Base-by-base conservation (phyloP, 2,113 vertebrate species). In the Nyctereutes procyonoides region DNA sequence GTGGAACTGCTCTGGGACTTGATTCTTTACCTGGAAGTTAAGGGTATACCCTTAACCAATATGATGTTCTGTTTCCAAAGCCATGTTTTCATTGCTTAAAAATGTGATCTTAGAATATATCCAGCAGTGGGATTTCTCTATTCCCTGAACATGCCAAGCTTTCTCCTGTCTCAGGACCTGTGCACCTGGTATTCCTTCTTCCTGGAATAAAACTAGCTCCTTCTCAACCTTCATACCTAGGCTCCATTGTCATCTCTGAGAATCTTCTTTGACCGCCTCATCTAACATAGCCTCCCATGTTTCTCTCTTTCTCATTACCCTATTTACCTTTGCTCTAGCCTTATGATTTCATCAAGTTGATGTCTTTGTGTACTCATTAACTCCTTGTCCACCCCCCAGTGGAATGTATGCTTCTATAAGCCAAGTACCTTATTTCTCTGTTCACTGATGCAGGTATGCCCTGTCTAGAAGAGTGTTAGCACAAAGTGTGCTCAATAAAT, bases 21-120 rank as follows among this genome's bases (percentile, higher is more conserved):
- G 56, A 63, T n/a, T 77, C 22, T 73, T 92, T 53, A 67, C 60
- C 86, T 95, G 32, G 90, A 95, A 96, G 74, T 91, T 30, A 60
- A 90, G 67, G 20, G 0, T 43, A 8, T 71, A 51, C 53, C 28
- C 60, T 8, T 20, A 71, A 55, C 79, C 32, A 90, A 22, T 48
- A 3, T 53, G 28, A 90, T 58, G 19, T 63, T 9, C 38, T 35
- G 48, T 92, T 93, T 95, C 82, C 82, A 74, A 94, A 88, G 56
- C 10, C 77, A 53, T 35, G 8, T 48, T 92, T 95, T 92, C 74
- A 84, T 16, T 76, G 20, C 69, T 81, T 96, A 69, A 89, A 91
- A 93, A 83, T 69, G 0, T 81, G 43, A 43, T 89, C 84, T 65
- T 60, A 5, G 19, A 24, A 28, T 9, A 13, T 28, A 56, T 24